These are phyloP conservation scores for Micoletzkya japonica DNA, from an alignment of 2,888 invertebrate species.

Conservation along the genomic window DNA sequence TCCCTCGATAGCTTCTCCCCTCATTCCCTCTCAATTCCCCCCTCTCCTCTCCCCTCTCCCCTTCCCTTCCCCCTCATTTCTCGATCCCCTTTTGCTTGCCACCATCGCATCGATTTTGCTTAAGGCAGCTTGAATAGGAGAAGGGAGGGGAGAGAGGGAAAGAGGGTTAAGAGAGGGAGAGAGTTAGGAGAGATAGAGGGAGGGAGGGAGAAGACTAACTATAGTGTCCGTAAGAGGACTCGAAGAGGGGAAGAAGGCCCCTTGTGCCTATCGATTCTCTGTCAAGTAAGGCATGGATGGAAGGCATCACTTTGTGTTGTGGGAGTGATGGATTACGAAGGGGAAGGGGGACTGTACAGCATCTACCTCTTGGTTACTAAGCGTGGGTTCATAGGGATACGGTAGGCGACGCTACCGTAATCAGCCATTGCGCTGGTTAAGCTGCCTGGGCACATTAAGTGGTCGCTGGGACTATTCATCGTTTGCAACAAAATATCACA, in stretches of 20 bases:
- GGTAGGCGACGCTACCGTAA: too few relatives aligned
- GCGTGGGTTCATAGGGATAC: too few relatives aligned
- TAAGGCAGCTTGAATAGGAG: neutral
- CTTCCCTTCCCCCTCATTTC: neutral
- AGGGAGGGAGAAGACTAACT: neutral
- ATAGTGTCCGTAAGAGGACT: neutral
- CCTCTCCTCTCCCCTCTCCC: neutral
- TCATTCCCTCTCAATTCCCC: neutral
- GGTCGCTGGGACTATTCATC: too few relatives aligned
- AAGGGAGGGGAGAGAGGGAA: neutral
- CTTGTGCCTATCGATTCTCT: too few relatives aligned
- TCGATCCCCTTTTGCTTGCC: neutral
- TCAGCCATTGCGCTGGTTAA: too few relatives aligned
- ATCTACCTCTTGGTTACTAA: too few relatives aligned
- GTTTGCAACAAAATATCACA: too few relatives aligned
- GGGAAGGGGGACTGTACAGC: too few relatives aligned
- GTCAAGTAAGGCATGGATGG: too few relatives aligned
- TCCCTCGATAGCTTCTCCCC: neutral
- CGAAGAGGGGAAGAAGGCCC: neutral
- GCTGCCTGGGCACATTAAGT: too few relatives aligned
- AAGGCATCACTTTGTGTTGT: too few relatives aligned
- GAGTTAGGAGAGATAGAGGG: conserved; percentile 5
- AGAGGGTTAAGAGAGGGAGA: neutral
- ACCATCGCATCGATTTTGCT: neutral
- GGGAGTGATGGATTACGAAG: too few relatives aligned